These are phyloP conservation scores for Mylabris sibirica DNA, from an alignment of 2,888 invertebrate species.

Conservation along the genomic window DNA sequence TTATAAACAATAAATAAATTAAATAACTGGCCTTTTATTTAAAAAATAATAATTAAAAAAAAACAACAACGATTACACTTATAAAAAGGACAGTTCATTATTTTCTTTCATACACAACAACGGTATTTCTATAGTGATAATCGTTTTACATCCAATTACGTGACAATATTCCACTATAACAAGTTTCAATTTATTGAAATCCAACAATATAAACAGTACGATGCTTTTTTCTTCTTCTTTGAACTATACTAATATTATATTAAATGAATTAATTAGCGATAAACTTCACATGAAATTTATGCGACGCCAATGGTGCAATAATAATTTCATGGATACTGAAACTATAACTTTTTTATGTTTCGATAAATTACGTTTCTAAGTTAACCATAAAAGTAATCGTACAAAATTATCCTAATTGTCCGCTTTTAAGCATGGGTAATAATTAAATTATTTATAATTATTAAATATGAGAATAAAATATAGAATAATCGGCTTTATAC, in stretches of 20 bases:
- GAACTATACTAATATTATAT: neutral
- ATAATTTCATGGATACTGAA: neutral
- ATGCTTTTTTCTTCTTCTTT: neutral
- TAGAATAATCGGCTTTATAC: neutral
- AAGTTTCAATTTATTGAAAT: neutral
- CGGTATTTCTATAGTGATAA: neutral
- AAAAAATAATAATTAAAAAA: neutral
- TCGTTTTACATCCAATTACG: slow-evolving; percentile 1
- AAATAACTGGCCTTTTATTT: neutral
- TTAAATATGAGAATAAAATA: neutral
- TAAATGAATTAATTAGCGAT: neutral
- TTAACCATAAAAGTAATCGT: neutral
- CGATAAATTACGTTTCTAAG: neutral
- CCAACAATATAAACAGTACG: neutral
- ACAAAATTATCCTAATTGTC: neutral
- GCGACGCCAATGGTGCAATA: neutral
- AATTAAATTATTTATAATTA: neutral
- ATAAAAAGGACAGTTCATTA: neutral
- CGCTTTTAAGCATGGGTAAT: neutral
- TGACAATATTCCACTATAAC: neutral
- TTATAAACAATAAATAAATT: neutral
- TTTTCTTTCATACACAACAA: neutral
- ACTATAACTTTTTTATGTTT: neutral
- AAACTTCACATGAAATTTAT: neutral
- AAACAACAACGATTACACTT: neutral